A percentile compares a stretch with the other conserved stretches of the same genome.
These are phyloP conservation scores for Brotula barbata DNA, from an alignment of 2,797 vertebrate species.

Conservation along the genomic window DNA sequence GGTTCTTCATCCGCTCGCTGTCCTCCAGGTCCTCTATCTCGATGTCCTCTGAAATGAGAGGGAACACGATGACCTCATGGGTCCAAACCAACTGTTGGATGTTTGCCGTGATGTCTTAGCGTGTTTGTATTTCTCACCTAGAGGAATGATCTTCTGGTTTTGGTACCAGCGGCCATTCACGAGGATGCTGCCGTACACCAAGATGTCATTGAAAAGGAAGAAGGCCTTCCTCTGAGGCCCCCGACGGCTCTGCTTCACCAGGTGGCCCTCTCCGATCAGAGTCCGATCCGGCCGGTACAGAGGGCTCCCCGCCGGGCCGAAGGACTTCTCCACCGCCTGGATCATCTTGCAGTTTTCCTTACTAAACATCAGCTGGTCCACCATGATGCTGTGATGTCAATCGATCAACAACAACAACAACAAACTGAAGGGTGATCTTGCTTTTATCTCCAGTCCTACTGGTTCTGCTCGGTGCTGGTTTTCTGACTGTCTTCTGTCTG, in stretches of 20 bases:
- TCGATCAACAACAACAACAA: too few species aligned
- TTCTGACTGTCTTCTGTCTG: too few species aligned
- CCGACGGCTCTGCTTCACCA: conserved; percentile 87
- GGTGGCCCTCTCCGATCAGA: conserved; percentile 87
- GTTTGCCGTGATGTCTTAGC: too few species aligned
- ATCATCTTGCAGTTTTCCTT: conserved; percentile 85
- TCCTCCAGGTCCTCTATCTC: conserved; percentile 84
- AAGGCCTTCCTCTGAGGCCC: conserved; percentile 83
- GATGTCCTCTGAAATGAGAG: conserved; percentile 77
- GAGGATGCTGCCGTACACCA: conserved; percentile 90
- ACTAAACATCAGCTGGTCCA: conserved; percentile 73
- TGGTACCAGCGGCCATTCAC: conserved; percentile 84
- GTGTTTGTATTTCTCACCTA: conserved; percentile 63
- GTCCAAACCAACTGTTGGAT: too few species aligned
- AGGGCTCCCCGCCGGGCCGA: too few species aligned
- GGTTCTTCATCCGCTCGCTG: conserved; percentile 78
- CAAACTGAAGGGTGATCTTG: too few species aligned
- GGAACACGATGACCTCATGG: too few species aligned
- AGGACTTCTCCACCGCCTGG: conserved; percentile 78
- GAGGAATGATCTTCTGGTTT: conserved; percentile 83
- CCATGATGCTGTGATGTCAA: conserved; percentile 48
- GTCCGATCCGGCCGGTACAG: conserved; percentile 80
- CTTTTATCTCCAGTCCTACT: too few species aligned
- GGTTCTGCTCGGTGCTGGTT: too few species aligned
- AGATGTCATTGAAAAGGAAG: conserved; percentile 91